Evolutionary conservation across 2,113 vertebrate species (phyloP).

Genomic region (Ariopsis seemanni): DNA sequence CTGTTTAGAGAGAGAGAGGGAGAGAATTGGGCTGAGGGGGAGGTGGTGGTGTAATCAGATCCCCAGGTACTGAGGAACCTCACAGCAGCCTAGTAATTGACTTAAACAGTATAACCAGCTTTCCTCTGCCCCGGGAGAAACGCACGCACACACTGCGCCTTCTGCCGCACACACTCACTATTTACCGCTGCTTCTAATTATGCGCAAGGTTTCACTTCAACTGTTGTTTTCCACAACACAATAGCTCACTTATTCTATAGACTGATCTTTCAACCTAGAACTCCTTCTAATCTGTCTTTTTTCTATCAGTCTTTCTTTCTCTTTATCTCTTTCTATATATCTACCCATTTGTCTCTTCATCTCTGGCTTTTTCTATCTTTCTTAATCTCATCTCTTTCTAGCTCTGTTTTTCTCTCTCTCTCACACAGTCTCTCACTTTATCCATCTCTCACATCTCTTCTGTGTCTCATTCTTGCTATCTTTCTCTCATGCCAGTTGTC

Average conservation of each 20-base stretch:
- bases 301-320: not conserved
- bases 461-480: too few relatives aligned
- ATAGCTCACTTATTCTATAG: conserved; percentile 69
- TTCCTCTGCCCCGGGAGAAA: conserved; percentile 63
- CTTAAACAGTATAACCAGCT: conserved; percentile 67
- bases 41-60: conserved; percentile 57
- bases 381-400: too few relatives aligned
- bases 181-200: conserved; percentile 76
- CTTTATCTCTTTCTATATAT: not conserved
- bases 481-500: not conserved
- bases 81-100: conserved; percentile 75
- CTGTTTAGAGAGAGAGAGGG: not conserved
- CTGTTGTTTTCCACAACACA: conserved; percentile 63
- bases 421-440: too few relatives aligned
- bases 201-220: conserved; percentile 65
- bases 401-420: not conserved
- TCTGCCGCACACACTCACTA: conserved; percentile 66
- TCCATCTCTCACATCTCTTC: too few relatives aligned
- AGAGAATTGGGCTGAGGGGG: not conserved
- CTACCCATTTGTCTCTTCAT: not conserved
- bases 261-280: conserved; percentile 38
- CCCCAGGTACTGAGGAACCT: conserved; percentile 67
- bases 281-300: conserved; percentile 18
- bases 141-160: conserved; percentile 34
- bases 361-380: not conserved